Evolutionary conservation across 2,888 invertebrate species (phyloP), one percentile per base, ranked within the genome.

Genomic region (Onchidella celtica): DNA sequence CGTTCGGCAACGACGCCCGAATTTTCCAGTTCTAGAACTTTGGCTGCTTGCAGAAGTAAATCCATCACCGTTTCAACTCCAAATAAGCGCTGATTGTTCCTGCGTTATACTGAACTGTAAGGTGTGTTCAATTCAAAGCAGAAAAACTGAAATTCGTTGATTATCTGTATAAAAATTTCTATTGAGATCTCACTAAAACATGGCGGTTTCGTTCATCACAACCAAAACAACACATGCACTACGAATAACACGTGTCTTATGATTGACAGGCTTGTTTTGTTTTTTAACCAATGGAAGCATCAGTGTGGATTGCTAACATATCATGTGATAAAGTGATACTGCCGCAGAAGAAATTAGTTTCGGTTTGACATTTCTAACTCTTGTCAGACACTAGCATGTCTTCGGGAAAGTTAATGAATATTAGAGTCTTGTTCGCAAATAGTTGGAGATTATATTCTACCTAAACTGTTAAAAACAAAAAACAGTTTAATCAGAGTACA

Each of bases 1-100:
- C 69, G 75, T 27, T 75, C 75, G 11, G 75, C 21, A 9, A 61
- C 75, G 40, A 29, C 63, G 29, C 57, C 81, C 27, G 81, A 75
- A 68, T 74, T 65, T 70, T 70, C 81, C 59, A 59, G 63, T 47
- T 81, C 81, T 24, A 81, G 55, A 32, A 81, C 81, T 69, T 69
- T 66, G 14, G 81, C 81, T 61, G 81, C 81, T 75, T 81, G 81
- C n/a, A 81, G 81, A 32, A 81, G 69, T 69, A 81, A 68, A 81
- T 81, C 81, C 81, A 81, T 81, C 11, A 3, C 24, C 21, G 34
- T 57, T 29, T 6, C 32, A 59, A 38, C 3, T 63, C 63, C 14
- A 61, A 61, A 61, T 6, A 27, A 9, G n/a, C 6, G 47, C 17
- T 17, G 6, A 47, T 47, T 6, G 17, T 47, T 17, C 17, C 47